Evolutionary conservation across 2,113 vertebrate genomes (phyloP).

Genomic region (Zosterops pallidus): DNA sequence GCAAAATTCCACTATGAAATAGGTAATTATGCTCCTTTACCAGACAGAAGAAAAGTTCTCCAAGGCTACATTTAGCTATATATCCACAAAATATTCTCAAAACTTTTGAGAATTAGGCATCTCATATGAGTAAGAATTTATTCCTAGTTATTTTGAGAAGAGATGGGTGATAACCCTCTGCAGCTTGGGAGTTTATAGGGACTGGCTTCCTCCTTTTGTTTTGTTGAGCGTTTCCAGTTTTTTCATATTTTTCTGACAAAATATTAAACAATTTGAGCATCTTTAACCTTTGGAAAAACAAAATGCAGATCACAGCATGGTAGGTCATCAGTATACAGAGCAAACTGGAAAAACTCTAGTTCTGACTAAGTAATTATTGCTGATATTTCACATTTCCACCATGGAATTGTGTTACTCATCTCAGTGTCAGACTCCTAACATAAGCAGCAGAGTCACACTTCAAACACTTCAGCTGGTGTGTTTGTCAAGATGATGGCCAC

Average conservation of each 20-base stretch:
- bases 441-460: not conserved
- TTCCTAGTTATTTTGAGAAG: not conserved
- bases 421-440: not conserved
- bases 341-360: not conserved
- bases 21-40: slow-evolving; percentile 5
- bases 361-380: not conserved
- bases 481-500: not conserved
- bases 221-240: not conserved
- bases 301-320: not conserved
- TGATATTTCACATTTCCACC: not conserved
- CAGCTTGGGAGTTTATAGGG: not conserved
- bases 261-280: not conserved
- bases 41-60: not conserved
- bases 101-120: not conserved
- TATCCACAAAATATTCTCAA: not conserved
- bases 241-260: not conserved
- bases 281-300: not conserved
- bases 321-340: not conserved
- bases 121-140: not conserved
- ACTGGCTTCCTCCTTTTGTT: not conserved
- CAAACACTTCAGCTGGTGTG: not conserved
- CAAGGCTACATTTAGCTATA: not conserved
- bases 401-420: not conserved
- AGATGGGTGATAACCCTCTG: not conserved
- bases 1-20: slow-evolving; percentile 39